Evolutionary conservation across 2,888 invertebrate species (phyloP).

Genomic region (Mythimna pallens): DNA sequence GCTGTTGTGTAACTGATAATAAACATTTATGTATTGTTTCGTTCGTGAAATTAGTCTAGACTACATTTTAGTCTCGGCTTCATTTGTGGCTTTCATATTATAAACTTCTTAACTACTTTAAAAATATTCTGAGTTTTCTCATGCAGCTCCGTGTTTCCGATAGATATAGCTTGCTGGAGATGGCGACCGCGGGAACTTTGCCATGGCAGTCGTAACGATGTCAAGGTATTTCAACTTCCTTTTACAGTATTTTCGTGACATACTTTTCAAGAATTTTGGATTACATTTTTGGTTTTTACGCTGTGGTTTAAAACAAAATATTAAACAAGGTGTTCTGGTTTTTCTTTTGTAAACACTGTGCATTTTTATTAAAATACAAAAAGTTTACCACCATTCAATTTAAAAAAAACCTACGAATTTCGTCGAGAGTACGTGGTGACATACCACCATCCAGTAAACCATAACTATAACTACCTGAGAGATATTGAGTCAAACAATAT

Average conservation of each 20-base stretch:
- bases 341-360: background rate
- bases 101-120: constrained; percentile 20
- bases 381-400: background rate
- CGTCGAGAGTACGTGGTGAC: background rate
- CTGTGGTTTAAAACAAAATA: background rate
- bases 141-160: background rate
- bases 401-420: no score
- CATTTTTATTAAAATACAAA: background rate
- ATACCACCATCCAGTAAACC: constrained; percentile 1
- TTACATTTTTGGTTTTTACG: background rate
- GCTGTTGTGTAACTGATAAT: constrained; percentile 63
- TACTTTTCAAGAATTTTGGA: constrained; percentile 6
- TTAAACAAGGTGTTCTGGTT: background rate
- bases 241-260: constrained; percentile 41
- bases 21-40: constrained; percentile 57
- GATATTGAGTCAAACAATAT: constrained; percentile 4
- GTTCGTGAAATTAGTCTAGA: constrained; percentile 52
- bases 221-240: constrained; percentile 48
- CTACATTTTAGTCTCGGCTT: constrained; percentile 31
- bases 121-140: constrained; percentile 9
- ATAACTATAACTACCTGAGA: constrained; percentile 20
- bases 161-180: background rate
- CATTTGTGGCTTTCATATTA: constrained; percentile 16
- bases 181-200: constrained; percentile 3
- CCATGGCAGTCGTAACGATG: constrained; percentile 33